Evolutionary conservation across 2,113 vertebrate genomes (phyloP), one percentile per base, ranked within the genome.

Genomic region (Ptychochromis oligacanthus): DNA sequence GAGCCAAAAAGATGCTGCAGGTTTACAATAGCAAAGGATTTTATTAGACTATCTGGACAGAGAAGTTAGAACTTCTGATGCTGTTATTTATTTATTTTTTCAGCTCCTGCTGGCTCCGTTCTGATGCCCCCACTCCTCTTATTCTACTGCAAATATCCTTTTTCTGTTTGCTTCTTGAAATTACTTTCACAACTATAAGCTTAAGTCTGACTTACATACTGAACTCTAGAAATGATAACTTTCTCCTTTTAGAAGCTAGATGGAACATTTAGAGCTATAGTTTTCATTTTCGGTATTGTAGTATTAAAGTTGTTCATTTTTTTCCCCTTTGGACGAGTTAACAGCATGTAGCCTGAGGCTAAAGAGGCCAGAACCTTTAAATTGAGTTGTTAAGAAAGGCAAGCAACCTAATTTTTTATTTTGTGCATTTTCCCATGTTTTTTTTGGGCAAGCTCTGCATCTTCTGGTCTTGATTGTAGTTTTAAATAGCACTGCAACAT

Each of bases 121-220:
- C 22, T 75, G 60, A 75, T 83, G 58, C 38, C 56, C 74, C 80
- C 75, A 24, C 22, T 60, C 31, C 24, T 3, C 24, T 36, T 22
- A 79, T 86, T 46, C 56, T 22, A 20, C 22, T 46, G 75, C 36
- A 82, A 81, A 87, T 72, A 70, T 22, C 5, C 3, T 72, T 61
- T 75, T 82, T 57, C 89, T 81, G 70, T 86, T 86, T 87, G 78
- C 75, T 52, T 62, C 56, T 43, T 49, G 26, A 75, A 88, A 86
- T 90, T 87, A 65, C 61, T 55, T 87, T 79, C 43, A 31, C 49
- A 18, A 18, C 36, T 57, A 8, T 54, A 49, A 62, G 57, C 14
- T 49, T 22, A 80, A 56, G 43, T 75, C 74, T 40, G 20, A 34
- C 65, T 75, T 55, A n/a, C 2, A 3, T 43, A 62, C n/a, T 54